A percentile compares a stretch with the other conserved stretches of the same genome.
Conservation (phyloP, 2,113 vertebrate species). For the Motacilla alba region DNA sequence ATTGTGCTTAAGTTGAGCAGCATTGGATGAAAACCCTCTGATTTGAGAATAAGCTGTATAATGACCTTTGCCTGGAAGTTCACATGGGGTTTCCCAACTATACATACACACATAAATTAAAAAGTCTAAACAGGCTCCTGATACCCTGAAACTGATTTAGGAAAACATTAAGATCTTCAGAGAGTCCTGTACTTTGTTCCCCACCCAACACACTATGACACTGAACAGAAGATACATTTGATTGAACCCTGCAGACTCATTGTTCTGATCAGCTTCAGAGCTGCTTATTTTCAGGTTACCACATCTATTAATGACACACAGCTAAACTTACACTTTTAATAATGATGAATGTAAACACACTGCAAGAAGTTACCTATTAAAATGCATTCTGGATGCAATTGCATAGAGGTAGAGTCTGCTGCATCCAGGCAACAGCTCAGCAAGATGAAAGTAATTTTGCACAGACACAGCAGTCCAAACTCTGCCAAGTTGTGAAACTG, state of each 20-base stretch:
- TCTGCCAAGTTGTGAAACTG: neutral
- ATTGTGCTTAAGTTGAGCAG: neutral
- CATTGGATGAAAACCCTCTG: neutral
- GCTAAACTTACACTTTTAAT: neutral
- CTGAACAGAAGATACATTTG: neutral
- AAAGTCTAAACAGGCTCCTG: neutral
- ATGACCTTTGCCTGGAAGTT: neutral
- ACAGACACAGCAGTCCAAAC: neutral
- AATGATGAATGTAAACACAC: neutral
- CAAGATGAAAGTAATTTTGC: neutral
- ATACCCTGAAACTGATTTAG: neutral
- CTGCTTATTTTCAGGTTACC: neutral
- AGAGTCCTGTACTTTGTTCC: neutral
- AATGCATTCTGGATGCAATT: neutral
- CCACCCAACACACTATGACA: neutral
- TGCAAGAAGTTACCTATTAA: neutral
- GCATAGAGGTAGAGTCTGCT: neutral
- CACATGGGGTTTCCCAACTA: neutral
- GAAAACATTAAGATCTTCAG: neutral
- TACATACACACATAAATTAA: neutral
- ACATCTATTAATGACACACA: neutral
- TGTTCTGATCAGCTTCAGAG: neutral
- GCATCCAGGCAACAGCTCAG: neutral
- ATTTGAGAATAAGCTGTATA: neutral
- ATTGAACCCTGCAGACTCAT: neutral